These are phyloP conservation scores for Mugil cephalus DNA, from an alignment of 2,113 vertebrate species.

Conservation along the genomic window DNA sequence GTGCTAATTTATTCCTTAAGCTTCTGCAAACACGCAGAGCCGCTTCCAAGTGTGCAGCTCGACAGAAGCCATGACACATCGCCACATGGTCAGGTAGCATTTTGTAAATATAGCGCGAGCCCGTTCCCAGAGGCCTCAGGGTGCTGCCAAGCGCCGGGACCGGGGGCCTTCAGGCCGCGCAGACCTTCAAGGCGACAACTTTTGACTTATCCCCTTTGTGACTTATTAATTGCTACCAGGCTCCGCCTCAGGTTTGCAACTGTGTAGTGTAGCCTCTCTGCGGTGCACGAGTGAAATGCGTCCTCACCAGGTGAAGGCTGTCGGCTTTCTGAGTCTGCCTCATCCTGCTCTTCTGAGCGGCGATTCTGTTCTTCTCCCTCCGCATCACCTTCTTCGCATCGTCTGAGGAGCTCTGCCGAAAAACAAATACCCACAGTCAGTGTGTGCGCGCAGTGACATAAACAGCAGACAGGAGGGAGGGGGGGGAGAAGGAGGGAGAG, in stretches of 20 bases:
- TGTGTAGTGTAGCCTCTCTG: neutral
- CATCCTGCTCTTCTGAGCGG: conserved; percentile 97
- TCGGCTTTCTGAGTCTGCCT: conserved; percentile 97
- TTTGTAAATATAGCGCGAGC: conserved; percentile 70
- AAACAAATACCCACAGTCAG: conserved; percentile 36
- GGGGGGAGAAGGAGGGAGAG: no score
- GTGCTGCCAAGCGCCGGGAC: neutral
- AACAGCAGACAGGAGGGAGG: neutral
- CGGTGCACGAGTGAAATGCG: neutral
- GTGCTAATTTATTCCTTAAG: conserved; percentile 84
- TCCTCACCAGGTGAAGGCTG: conserved; percentile 95
- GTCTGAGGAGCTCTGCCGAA: conserved; percentile 90
- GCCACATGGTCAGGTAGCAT: conserved; percentile 82
- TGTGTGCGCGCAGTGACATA: neutral
- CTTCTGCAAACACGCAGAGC: conserved; percentile 76
- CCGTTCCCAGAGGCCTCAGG: conserved; percentile 9
- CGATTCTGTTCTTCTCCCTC: conserved; percentile 97
- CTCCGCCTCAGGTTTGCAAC: neutral
- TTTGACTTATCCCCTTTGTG: neutral
- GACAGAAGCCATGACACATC: conserved; percentile 86
- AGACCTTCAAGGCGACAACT: conserved; percentile 4
- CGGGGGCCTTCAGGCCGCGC: neutral
- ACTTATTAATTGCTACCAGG: neutral
- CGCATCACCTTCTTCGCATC: conserved; percentile 94
- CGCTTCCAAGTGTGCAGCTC: conserved; percentile 78